Base-by-base conservation (phyloP, 2,797 vertebrate genomes). In the Crypturellus tataupa region DNA sequence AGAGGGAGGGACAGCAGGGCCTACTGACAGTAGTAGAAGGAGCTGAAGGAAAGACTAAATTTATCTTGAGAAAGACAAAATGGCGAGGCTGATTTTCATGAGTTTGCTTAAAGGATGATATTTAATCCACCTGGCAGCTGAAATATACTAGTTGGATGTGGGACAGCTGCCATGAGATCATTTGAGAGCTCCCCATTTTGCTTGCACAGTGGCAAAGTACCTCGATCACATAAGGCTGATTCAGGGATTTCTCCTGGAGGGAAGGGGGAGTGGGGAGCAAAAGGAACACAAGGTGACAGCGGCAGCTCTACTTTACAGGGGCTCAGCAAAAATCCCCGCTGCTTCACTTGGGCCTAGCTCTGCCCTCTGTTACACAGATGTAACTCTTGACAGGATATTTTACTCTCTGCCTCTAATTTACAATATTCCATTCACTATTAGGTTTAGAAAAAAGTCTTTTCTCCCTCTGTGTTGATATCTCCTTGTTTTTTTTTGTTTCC, bases 81-180 rank as follows among this genome's bases (percentile, higher is more conserved):
- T 65, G 70, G 73, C 2, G 3, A 69, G 17, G 42, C 77, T 93
- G 33, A 79, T 96, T 95, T 93, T 94, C 89, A 88, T 81, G 89
- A 90, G 44, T 91, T 92, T 95, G 68, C 71, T 93, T 94, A 84
- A 94, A 91, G 23, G 40, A 31, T 1, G 23, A 75, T 67, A 88
- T 92, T 92, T 91, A 88, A 90, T 93, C 37, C 80, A 55, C 70
- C 44, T 86, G 92, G 80, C 83, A 86, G 83, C n/a, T 86, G 89
- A 89, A 91, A 84, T 93, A 80, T 42, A 82, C 81, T 73, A 80
- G 87, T 0, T 3, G 40, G 40, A 70, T 93, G 40, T 84, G 94
- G 80, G 85, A 95, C 3, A 20, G 40, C 58, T 95, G 85, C 92
- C 85, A 85, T 5, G 29, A 94, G 23, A 85, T 21, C 5, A 1